Base-by-base conservation (phyloP, 2,888 invertebrate species). In the Gnatocerus cornutus region DNA sequence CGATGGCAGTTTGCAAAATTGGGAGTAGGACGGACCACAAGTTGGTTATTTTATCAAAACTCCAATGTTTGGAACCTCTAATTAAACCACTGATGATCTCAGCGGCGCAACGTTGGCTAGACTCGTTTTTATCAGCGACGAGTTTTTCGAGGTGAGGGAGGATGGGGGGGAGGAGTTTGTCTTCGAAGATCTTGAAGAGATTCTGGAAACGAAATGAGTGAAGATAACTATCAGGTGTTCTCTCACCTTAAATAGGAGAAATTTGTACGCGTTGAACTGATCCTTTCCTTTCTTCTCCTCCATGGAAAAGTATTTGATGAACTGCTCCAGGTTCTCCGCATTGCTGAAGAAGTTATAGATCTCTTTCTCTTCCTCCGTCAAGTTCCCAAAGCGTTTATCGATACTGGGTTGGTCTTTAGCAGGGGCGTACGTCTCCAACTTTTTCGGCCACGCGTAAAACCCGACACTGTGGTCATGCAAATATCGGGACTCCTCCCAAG, bases 201-300 rank as follows among this genome's bases (percentile, higher is more conserved):
- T 56, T 56, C 56, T 65, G 16, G 21, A 56, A 65, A 30, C 1
- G 10, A 46, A 52, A 12, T 29, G 7, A 7, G 33, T 33, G n/a
- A 33, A n/a, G 3, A n/a, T 2, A 33, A 2, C 33, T 33, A 33
- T 5, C 29, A 7, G 4, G 41, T 41, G 64, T 21, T 21, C 4
- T 4, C 21, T 84, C 77, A 93, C 93, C 88, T 93, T 93, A 80
- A 95, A 94, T 67, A 96, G 83, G 8, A 88, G 85, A 83, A 90
- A 92, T 55, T 91, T 86, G 50, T 88, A 87, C 0, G 88, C 87
- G 77, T 89, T 91, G 81, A 96, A 96, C 81, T 92, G 92, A 80
- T 96, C 95, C 69, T 90, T 90, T 16, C 93, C 94, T 79, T 96
- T 96, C 82, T 93, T 93, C 79, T 95, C 96, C 80, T 97, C 97